Percentiles rank a stretch among this genome's conserved stretches.
Evolutionary conservation across 2,113 vertebrate species (phyloP).

Genomic region (Thalassoma bifasciatum): DNA sequence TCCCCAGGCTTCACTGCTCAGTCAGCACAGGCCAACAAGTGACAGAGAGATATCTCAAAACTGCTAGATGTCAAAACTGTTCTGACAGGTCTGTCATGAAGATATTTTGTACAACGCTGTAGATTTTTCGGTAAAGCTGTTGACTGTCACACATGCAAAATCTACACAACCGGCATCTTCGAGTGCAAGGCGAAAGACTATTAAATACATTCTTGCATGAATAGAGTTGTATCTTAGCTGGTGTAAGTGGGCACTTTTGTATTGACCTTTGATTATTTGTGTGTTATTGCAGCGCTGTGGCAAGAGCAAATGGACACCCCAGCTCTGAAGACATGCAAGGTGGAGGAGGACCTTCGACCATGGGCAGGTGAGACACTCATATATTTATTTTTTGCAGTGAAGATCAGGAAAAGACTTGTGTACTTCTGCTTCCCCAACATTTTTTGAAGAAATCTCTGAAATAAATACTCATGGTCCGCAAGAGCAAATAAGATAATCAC

Average conservation of each 20-base stretch:
- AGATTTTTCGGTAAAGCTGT: background rate
- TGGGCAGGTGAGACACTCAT: slow-evolving; percentile 75
- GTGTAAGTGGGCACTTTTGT: background rate
- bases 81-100: slow-evolving; percentile 63
- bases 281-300: slow-evolving; percentile 73
- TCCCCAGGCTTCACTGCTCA: slow-evolving; percentile 65
- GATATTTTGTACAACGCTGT: slow-evolving; percentile 25
- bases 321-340: slow-evolving; percentile 80
- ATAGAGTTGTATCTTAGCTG: background rate
- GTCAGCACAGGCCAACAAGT: slow-evolving; percentile 74
- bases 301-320: slow-evolving; percentile 79
- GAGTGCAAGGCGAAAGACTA: background rate
- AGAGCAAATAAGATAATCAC: no score
- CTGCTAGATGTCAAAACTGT: slow-evolving; percentile 65
- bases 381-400: background rate
- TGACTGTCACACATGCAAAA: slow-evolving; percentile 13
- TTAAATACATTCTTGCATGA: background rate
- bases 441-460: no score
- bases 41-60: slow-evolving; percentile 73
- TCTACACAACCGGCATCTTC: slow-evolving; percentile 17
- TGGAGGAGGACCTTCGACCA: slow-evolving; percentile 80
- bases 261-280: slow-evolving; percentile 48
- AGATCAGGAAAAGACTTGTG: background rate
- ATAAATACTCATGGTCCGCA: no score
- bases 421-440: background rate